phyloP scores from a whole-genome alignment of 2,113 vertebrate species.

The Urocitellus parryii region DNA sequence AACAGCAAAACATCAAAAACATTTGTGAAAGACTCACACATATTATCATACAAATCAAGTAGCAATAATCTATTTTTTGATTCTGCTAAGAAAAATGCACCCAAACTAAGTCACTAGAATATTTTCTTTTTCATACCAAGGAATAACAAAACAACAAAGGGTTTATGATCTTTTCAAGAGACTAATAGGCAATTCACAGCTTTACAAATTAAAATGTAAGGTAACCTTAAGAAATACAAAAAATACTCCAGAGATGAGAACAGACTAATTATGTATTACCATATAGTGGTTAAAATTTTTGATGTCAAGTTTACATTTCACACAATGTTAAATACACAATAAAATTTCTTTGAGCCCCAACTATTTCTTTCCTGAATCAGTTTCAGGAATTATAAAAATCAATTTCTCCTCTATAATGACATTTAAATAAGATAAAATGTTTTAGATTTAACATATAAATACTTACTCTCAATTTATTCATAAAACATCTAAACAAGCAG shows the following conservation, averaged over 20 bases:
- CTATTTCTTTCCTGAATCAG: background rate
- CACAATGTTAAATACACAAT: conserved; percentile 1
- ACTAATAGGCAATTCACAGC: background rate
- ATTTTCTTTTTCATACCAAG: conserved; percentile 24
- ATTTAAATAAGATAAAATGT: background rate
- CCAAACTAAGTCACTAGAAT: background rate
- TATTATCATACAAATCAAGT: conserved; percentile 35
- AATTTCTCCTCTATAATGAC: background rate
- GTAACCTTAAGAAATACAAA: background rate
- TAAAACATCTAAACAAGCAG: background rate
- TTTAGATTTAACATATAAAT: conserved; percentile 30
- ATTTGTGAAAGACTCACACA: conserved; percentile 29
- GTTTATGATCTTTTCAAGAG: background rate
- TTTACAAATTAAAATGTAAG: conserved; percentile 37
- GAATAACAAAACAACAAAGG: conserved; percentile 12
- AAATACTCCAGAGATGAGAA: background rate
- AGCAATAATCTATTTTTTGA: conserved; percentile 26
- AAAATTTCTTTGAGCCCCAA: conserved; percentile 26
- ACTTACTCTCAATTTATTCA: conserved; percentile 20
- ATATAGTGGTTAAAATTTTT: background rate
- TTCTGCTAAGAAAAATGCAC: conserved; percentile 39
- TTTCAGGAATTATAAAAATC: conserved; percentile 28
- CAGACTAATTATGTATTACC: background rate
- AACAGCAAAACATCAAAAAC: background rate
- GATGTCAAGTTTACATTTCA: background rate